Percentiles rank a stretch among this genome's conserved stretches.
Conservation (phyloP, 2,797 vertebrate genomes). For the Chloroceryle inda region DNA sequence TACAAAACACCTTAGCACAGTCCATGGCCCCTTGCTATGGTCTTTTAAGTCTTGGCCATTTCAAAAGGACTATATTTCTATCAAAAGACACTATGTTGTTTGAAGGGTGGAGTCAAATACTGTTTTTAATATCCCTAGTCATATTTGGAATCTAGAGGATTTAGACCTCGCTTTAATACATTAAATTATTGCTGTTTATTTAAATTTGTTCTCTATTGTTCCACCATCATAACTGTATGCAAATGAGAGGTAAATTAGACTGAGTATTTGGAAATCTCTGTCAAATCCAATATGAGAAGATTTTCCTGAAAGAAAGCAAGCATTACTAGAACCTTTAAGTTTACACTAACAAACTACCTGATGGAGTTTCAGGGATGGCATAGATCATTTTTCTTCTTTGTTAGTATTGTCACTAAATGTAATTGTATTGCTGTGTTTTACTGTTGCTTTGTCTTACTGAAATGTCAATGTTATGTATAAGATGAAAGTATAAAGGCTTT, state of each 20-base stretch:
- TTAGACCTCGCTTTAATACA: neutral
- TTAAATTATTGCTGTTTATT: neutral
- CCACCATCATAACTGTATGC: neutral
- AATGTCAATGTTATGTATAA: neutral
- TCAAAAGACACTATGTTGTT: neutral
- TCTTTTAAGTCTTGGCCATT: neutral
- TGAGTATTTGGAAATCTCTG: neutral
- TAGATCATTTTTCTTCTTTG: neutral
- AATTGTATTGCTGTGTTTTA: neutral
- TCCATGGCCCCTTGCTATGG: neutral
- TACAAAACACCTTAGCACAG: neutral
- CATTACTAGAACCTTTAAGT: neutral
- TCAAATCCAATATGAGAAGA: neutral
- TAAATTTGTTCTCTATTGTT: neutral
- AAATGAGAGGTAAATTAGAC: neutral
- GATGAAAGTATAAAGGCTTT: neutral
- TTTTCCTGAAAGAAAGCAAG: neutral
- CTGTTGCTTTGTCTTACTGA: neutral
- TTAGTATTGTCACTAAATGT: neutral
- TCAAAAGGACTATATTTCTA: neutral
- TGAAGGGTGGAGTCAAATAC: neutral
- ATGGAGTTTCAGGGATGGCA: neutral
- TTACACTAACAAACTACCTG: neutral
- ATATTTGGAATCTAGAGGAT: neutral
- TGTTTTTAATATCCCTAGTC: neutral